A percentile compares a stretch with the other conserved stretches of the same genome.
These are phyloP conservation scores for Hybognathus amarus DNA, from an alignment of 2,797 vertebrate genomes.

Conservation along the genomic window DNA sequence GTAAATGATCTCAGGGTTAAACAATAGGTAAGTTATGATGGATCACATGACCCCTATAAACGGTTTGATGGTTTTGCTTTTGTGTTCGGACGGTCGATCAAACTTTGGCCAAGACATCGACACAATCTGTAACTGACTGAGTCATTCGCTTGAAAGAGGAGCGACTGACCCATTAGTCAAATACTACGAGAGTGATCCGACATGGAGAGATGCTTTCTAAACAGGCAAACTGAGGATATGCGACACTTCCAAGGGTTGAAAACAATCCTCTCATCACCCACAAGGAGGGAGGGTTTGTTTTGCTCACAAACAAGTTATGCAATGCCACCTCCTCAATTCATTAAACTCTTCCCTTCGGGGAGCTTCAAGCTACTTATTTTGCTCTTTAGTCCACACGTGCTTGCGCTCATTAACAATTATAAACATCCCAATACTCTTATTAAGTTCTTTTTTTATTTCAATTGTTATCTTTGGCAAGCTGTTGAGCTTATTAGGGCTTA, in stretches of 20 bases:
- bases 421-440: not conserved
- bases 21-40: slow-evolving; percentile 21
- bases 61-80: not conserved
- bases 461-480: not conserved
- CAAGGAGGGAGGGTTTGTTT: slow-evolving; percentile 56
- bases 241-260: slow-evolving; percentile 65
- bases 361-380: not conserved
- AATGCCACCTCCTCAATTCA: slow-evolving; percentile 53
- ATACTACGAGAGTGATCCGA: not conserved
- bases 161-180: not conserved
- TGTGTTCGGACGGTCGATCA: not conserved
- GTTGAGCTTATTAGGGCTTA: not conserved
- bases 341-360: slow-evolving; percentile 31
- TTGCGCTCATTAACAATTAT: slow-evolving; percentile 7
- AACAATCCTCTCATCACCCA: slow-evolving; percentile 62
- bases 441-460: not conserved
- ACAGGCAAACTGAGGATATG: slow-evolving; percentile 56
- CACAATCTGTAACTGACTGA: not conserved
- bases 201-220: not conserved
- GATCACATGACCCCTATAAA: slow-evolving; percentile 16
- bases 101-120: not conserved
- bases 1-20: slow-evolving; percentile 26
- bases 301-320: slow-evolving; percentile 63
- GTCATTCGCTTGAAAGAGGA: slow-evolving; percentile 1
- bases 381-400: not conserved